Percentiles rank a stretch among this genome's conserved stretches.
Evolutionary conservation across 2,888 invertebrate species (phyloP).

Genomic region (Pollenia labialis): DNA sequence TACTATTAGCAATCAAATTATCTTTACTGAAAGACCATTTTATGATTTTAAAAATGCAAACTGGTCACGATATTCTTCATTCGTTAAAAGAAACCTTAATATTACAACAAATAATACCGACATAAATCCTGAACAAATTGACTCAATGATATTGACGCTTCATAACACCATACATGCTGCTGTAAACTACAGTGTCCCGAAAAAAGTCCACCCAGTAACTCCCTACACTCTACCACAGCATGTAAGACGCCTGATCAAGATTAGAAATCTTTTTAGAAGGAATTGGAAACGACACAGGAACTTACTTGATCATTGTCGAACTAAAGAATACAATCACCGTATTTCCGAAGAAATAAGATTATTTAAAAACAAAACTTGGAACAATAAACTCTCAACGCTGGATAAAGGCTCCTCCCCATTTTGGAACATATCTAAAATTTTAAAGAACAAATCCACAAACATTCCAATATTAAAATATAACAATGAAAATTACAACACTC

Average conservation of each 20-base stretch:
- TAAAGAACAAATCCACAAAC: background rate
- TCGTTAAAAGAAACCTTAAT: background rate
- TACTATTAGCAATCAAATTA: too few species aligned
- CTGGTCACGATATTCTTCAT: background rate
- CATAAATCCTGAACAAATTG: background rate
- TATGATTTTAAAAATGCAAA: background rate
- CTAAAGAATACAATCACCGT: background rate
- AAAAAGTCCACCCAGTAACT: background rate
- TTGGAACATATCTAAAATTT: background rate
- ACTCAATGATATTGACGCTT: background rate
- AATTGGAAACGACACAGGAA: background rate
- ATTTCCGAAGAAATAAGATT: background rate
- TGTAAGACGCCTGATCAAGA: background rate
- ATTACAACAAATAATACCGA: background rate
- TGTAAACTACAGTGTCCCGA: background rate
- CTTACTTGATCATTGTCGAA: background rate
- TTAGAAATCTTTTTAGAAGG: background rate
- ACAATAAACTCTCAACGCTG: background rate
- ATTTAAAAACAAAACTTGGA: background rate
- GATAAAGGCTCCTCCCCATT: background rate
- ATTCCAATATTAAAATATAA: background rate
- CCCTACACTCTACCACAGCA: background rate
- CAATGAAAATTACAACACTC: background rate
- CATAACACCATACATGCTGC: background rate
- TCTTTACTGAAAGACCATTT: background rate